These are phyloP conservation scores for Xenentodon cancila DNA, from an alignment of 2,797 vertebrate genomes.

Conservation along the genomic window DNA sequence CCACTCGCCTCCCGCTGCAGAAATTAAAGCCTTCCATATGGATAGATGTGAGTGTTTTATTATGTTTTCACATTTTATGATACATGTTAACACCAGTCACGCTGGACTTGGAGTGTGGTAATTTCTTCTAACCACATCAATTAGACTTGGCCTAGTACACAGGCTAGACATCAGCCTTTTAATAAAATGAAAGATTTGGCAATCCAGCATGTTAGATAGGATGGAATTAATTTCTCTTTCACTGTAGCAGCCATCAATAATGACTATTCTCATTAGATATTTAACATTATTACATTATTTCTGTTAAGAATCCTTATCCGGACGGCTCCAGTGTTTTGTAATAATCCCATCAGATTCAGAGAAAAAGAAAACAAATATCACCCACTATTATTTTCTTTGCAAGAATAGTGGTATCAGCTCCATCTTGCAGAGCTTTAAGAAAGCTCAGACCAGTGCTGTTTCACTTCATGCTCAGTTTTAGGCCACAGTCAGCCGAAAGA, in stretches of 20 bases:
- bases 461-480: constrained; percentile 3
- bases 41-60: constrained; percentile 69
- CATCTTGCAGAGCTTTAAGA: constrained; percentile 1
- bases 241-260: constrained; percentile 43
- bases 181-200: constrained; percentile 59
- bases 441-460: not conserved
- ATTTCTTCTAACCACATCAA: constrained; percentile 65
- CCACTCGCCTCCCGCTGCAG: constrained; percentile 64
- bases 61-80: constrained; percentile 76
- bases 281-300: constrained; percentile 23
- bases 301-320: constrained; percentile 17
- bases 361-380: not conserved
- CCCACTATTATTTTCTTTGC: not conserved
- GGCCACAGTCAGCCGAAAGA: constrained; percentile 4
- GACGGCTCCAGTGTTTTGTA: constrained; percentile 2
- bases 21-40: constrained; percentile 72
- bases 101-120: constrained; percentile 56
- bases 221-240: constrained; percentile 49
- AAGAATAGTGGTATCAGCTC: not conserved
- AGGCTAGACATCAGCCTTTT: constrained; percentile 52
- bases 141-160: constrained; percentile 59
- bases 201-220: constrained; percentile 52
- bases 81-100: constrained; percentile 63
- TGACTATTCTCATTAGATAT: constrained; percentile 29
- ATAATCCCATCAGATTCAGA: constrained; percentile 11